Percentiles rank a stretch among this genome's conserved stretches.
These are phyloP conservation scores for Chamaetylas fuelleborni DNA, from an alignment of 2,113 vertebrate species.

Conservation along the genomic window DNA sequence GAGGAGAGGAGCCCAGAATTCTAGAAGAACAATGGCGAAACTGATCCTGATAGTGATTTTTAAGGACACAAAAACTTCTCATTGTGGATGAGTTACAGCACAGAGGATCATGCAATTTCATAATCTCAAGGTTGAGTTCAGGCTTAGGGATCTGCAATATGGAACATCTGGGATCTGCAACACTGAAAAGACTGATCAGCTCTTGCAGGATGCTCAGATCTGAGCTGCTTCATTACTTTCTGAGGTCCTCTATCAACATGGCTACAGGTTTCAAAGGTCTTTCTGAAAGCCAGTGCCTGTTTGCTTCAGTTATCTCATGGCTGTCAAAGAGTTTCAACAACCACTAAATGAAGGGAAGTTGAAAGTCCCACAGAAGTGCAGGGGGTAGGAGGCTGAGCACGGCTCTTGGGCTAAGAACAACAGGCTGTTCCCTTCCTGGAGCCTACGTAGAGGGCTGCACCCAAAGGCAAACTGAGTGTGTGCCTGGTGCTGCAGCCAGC, in stretches of 20 bases:
- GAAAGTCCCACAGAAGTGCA: background rate
- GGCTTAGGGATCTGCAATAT: background rate
- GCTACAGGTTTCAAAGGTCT: background rate
- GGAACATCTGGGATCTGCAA: background rate
- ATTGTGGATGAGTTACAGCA: background rate
- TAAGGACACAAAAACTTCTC: background rate
- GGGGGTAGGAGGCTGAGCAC: accelerated
- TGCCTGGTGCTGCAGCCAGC: background rate
- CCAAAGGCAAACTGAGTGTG: accelerated
- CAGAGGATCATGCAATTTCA: accelerated
- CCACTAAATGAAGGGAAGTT: background rate
- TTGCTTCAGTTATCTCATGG: background rate
- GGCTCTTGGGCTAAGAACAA: background rate
- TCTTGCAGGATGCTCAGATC: background rate
- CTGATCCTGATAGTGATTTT: background rate
- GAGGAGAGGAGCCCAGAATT: background rate
- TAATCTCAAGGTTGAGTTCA: background rate
- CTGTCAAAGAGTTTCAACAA: background rate
- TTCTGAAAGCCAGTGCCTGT: background rate
- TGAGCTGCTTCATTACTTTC: background rate
- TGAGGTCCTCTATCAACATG: background rate
- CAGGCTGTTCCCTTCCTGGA: background rate
- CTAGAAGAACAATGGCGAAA: background rate
- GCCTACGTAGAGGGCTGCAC: background rate
- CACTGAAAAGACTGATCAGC: background rate